phyloP scores from a whole-genome alignment of 2,113 vertebrate species.

The Zosterops japonicus region DNA sequence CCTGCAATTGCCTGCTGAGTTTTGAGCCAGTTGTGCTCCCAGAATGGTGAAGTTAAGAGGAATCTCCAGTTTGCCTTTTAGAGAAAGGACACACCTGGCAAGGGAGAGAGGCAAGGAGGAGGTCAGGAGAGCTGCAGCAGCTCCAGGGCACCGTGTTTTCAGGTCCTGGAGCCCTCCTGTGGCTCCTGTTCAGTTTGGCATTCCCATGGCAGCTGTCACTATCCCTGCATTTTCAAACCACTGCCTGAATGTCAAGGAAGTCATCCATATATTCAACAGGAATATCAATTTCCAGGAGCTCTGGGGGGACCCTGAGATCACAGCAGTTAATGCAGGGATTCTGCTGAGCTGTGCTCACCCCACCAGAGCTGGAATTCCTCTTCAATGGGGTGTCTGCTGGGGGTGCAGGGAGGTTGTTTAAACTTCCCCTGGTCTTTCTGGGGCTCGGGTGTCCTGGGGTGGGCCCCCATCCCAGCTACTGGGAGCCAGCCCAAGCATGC shows the following conservation, averaged over 20 bases:
- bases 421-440: not conserved
- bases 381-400: not conserved
- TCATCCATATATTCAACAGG: slow-evolving; percentile 1
- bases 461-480: not conserved
- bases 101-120: not conserved
- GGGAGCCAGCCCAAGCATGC: not conserved
- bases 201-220: not conserved
- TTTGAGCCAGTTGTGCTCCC: not conserved
- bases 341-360: not conserved
- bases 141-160: not conserved
- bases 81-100: not conserved
- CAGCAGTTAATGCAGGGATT: not conserved
- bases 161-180: not conserved
- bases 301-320: not conserved
- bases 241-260: not conserved
- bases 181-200: not conserved
- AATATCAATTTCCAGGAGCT: not conserved
- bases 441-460: not conserved
- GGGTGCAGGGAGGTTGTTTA: not conserved
- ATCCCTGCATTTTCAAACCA: not conserved
- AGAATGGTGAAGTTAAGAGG: not conserved
- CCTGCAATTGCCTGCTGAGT: not conserved
- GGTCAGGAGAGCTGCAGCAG: not conserved
- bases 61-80: not conserved
- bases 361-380: not conserved